Percentiles rank a stretch among this genome's conserved stretches.
Conservation (phyloP, 2,797 vertebrate genomes). For the Arrhamphus sclerolepis region DNA sequence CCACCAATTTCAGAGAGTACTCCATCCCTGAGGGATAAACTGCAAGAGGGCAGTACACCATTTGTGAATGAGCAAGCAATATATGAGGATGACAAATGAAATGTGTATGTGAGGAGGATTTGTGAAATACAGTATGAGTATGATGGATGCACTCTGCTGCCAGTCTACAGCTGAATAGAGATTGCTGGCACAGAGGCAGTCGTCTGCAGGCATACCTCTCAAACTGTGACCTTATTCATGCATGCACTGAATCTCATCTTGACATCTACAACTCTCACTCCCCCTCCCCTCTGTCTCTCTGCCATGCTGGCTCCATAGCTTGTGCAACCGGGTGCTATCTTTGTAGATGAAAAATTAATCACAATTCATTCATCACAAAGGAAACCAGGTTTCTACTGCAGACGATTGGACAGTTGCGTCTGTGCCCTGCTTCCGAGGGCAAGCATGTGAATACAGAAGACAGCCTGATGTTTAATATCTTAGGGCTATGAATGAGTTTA, state of each 20-base stretch:
- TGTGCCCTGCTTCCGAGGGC: slow-evolving; percentile 52
- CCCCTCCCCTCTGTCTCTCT: slow-evolving; percentile 38
- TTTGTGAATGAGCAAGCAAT: slow-evolving; percentile 23
- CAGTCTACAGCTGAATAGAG: slow-evolving; percentile 56
- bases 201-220: slow-evolving; percentile 72
- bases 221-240: slow-evolving; percentile 76
- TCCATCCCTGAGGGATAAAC: slow-evolving; percentile 17
- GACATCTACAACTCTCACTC: slow-evolving; percentile 59
- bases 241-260: slow-evolving; percentile 72
- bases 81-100: slow-evolving; percentile 48
- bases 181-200: slow-evolving; percentile 66
- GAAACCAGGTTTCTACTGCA: slow-evolving; percentile 52
- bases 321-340: slow-evolving; percentile 63
- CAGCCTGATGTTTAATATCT: slow-evolving; percentile 52
- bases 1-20: slow-evolving; percentile 27
- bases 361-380: slow-evolving; percentile 73
- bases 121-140: slow-evolving; percentile 49
- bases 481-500: slow-evolving; percentile 42
- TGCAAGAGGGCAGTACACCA: slow-evolving; percentile 17
- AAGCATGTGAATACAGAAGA: slow-evolving; percentile 44
- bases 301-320: slow-evolving; percentile 52
- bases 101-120: slow-evolving; percentile 50
- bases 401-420: slow-evolving; percentile 57
- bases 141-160: slow-evolving; percentile 51
- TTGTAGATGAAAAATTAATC: slow-evolving; percentile 74